Percentiles rank a stretch among this genome's conserved stretches.
Evolutionary conservation across 2,888 invertebrate genomes (phyloP).

Genomic region (Drosophila aldrichi): DNA sequence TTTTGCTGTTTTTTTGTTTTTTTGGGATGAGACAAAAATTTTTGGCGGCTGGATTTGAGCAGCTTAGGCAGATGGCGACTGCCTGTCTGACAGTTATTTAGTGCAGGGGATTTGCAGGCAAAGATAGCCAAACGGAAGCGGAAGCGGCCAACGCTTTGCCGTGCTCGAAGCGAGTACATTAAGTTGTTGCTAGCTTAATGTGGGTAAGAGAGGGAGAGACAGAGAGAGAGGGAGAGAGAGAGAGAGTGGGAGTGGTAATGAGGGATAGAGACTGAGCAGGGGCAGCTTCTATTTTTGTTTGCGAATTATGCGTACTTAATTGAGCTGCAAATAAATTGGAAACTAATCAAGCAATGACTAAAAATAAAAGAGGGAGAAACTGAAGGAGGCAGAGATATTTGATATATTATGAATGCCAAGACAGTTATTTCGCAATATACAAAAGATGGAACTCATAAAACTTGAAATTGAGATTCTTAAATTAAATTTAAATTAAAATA

Average conservation of each 20-base stretch:
- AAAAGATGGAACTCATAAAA: not conserved
- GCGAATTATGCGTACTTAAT: slow-evolving; percentile 61
- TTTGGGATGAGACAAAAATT: slow-evolving; percentile 24
- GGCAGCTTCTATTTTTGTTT: slow-evolving; percentile 36
- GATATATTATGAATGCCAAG: not conserved
- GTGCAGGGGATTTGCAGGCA: slow-evolving; percentile 70
- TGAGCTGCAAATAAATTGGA: slow-evolving; percentile 38
- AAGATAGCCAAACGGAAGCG: slow-evolving; percentile 71
- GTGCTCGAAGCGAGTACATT: slow-evolving; percentile 43
- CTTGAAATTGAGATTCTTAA: not conserved
- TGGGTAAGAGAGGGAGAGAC: slow-evolving; percentile 30
- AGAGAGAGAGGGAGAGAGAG: not conserved
- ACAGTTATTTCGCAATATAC: not conserved
- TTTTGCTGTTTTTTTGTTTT: not conserved
- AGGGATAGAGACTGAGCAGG: slow-evolving; percentile 10
- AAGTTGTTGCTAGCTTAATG: slow-evolving; percentile 70
- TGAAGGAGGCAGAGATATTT: not conserved
- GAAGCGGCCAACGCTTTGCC: slow-evolving; percentile 67
- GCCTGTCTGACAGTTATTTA: slow-evolving; percentile 69
- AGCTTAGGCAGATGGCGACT: slow-evolving; percentile 17
- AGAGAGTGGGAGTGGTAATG: not conserved
- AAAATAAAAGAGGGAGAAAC: not conserved
- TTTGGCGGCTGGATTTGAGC: slow-evolving; percentile 1
- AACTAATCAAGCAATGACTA: not conserved
- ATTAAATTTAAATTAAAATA: not conserved